These are phyloP conservation scores for Habropoda laboriosa DNA, from an alignment of 1,140 invertebrate species.

Conservation along the genomic window DNA sequence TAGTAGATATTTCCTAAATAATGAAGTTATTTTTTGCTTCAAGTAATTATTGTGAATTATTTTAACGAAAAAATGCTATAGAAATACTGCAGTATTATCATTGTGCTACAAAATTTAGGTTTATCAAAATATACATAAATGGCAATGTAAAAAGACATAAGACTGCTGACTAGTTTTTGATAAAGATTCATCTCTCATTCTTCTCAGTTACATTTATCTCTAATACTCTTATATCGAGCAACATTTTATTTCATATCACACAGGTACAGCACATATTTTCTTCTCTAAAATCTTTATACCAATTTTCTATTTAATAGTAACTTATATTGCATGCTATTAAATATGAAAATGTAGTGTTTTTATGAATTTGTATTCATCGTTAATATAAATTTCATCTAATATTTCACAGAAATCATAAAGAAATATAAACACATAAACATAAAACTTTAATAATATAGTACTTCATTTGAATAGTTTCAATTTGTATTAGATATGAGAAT, in stretches of 20 bases:
- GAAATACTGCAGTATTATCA: slow-evolving; percentile 21
- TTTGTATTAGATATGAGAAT: background rate
- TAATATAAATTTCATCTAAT: slow-evolving; percentile 9
- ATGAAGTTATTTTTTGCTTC: background rate
- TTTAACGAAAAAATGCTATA: slow-evolving; percentile 5
- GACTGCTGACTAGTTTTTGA: slow-evolving; percentile 11
- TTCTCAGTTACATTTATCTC: slow-evolving; percentile 24
- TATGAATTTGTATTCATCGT: slow-evolving; percentile 33
- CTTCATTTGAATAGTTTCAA: background rate
- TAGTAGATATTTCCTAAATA: background rate
- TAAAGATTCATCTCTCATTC: slow-evolving; percentile 15
- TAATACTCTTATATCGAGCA: slow-evolving; percentile 31
- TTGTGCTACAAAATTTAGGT: slow-evolving; percentile 17
- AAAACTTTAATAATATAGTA: background rate
- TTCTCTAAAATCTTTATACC: slow-evolving; percentile 44
- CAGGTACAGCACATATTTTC: slow-evolving; percentile 58
- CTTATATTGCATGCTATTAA: slow-evolving; percentile 48
- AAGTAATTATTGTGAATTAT: slow-evolving; percentile 2
- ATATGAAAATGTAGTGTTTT: slow-evolving; percentile 51
- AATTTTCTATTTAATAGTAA: slow-evolving; percentile 44
- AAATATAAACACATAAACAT: background rate
- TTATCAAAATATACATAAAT: slow-evolving; percentile 41
- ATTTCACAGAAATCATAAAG: slow-evolving; percentile 24
- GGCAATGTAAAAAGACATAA: slow-evolving; percentile 28
- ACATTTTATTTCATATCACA: slow-evolving; percentile 40